A percentile compares a stretch with the other conserved stretches of the same genome.
Conservation (phyloP, 1,140 invertebrate species). For the Anoplophora glabripennis region DNA sequence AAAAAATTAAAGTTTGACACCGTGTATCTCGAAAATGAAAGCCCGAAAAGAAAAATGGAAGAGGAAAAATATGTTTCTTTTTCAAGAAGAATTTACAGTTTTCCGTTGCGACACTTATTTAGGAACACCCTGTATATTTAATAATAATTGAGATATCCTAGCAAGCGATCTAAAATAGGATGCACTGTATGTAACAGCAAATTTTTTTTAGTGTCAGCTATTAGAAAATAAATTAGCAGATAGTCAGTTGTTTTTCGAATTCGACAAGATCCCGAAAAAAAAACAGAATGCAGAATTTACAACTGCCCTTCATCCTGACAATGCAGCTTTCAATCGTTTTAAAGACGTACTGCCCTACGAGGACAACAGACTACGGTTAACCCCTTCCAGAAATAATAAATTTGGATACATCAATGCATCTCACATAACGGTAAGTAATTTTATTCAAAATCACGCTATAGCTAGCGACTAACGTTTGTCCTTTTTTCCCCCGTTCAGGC, state of each 20-base stretch:
- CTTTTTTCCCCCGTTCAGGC: constrained; percentile 52
- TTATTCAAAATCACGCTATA: constrained; percentile 5
- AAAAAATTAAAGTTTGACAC: too few species aligned
- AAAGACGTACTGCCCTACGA: constrained; percentile 84
- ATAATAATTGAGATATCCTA: too few species aligned
- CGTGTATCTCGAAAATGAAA: too few species aligned
- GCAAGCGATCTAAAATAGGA: too few species aligned
- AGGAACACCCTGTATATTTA: too few species aligned
- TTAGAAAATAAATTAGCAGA: constrained; percentile 78
- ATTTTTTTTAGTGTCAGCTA: constrained; percentile 69
- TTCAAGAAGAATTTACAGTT: too few species aligned
- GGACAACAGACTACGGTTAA: constrained; percentile 76
- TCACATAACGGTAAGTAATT: constrained; percentile 67
- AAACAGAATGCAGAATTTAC: constrained; percentile 66
- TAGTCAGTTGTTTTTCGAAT: constrained; percentile 80
- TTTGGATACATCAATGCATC: constrained; percentile 89
- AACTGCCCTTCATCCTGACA: constrained; percentile 65
- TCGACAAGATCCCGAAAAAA: constrained; percentile 81
- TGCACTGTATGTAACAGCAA: too few species aligned
- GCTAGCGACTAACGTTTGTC: not conserved
- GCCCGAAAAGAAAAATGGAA: too few species aligned
- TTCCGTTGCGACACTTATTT: too few species aligned
- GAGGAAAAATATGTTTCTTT: too few species aligned
- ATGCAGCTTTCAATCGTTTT: constrained; percentile 57
- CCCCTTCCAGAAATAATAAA: constrained; percentile 74